phyloP scores from a whole-genome alignment of 2,888 invertebrate genomes.

The Bellardia bayeri region DNA sequence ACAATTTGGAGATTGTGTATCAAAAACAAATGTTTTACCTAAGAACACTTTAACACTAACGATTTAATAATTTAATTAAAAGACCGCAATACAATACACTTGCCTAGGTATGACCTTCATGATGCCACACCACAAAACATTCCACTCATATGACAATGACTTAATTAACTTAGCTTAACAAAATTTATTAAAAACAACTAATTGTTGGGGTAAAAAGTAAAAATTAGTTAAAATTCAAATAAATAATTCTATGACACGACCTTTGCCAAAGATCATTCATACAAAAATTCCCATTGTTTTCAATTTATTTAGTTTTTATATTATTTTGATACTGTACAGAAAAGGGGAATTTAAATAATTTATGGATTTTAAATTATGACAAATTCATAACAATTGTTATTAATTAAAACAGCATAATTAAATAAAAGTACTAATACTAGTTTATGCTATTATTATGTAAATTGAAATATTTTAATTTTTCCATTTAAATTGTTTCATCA shows the following conservation, averaged over 20 bases:
- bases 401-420: constrained; percentile 4
- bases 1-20: too few species aligned
- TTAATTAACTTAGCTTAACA: not conserved
- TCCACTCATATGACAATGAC: not conserved
- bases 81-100: not conserved
- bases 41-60: not conserved
- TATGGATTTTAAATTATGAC: constrained; percentile 56
- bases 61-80: not conserved
- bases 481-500: not conserved
- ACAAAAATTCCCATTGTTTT: constrained; percentile 39
- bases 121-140: not conserved
- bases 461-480: constrained; percentile 1
- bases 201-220: not conserved
- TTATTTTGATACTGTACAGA: not conserved
- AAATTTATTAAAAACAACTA: not conserved
- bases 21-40: too few species aligned
- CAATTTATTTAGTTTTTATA: not conserved
- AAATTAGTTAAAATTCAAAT: constrained; percentile 29
- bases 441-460: constrained; percentile 53
- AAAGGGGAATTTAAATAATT: not conserved
- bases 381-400: constrained; percentile 50
- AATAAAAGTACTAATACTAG: constrained; percentile 11
- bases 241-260: constrained; percentile 48
- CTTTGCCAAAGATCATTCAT: constrained; percentile 64
- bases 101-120: constrained; percentile 29